A percentile compares a stretch with the other conserved stretches of the same genome.
These are phyloP conservation scores for Nephrotoma flavescens DNA, from an alignment of 2,888 invertebrate species.

Conservation along the genomic window DNA sequence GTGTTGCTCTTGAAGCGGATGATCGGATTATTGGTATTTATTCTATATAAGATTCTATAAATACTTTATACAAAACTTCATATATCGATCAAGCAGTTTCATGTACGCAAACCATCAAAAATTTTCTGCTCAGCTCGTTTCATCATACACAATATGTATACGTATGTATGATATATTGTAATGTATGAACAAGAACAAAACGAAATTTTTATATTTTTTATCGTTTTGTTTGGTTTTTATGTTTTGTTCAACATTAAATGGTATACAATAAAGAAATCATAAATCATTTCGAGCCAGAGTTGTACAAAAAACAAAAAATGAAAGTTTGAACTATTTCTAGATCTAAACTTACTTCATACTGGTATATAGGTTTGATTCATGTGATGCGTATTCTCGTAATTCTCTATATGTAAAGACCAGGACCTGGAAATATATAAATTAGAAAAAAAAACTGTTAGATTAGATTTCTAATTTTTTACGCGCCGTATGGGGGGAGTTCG, in stretches of 20 bases:
- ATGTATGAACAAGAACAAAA: not conserved
- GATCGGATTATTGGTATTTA: not conserved
- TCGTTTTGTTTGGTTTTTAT: not conserved
- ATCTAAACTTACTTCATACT: not conserved
- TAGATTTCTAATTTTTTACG: not conserved
- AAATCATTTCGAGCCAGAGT: not conserved
- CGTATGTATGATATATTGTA: not conserved
- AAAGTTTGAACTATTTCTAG: not conserved
- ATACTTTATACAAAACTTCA: not conserved
- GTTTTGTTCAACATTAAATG: not conserved
- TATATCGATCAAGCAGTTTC: not conserved
- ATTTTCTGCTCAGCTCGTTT: not conserved
- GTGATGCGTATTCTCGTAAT: not conserved
- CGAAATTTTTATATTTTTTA: not conserved
- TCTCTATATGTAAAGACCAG: not conserved
- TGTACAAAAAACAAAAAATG: not conserved
- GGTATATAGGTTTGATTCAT: not conserved
- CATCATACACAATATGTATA: not conserved
- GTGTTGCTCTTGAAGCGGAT: not conserved
- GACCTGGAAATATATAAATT: not conserved
- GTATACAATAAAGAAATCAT: not conserved
- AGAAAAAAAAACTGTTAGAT: not conserved
- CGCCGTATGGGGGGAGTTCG: not conserved
- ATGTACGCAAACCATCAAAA: not conserved
- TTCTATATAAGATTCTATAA: not conserved